Conservation (phyloP, 2,797 vertebrate genomes). For the Scyliorhinus canicula region DNA sequence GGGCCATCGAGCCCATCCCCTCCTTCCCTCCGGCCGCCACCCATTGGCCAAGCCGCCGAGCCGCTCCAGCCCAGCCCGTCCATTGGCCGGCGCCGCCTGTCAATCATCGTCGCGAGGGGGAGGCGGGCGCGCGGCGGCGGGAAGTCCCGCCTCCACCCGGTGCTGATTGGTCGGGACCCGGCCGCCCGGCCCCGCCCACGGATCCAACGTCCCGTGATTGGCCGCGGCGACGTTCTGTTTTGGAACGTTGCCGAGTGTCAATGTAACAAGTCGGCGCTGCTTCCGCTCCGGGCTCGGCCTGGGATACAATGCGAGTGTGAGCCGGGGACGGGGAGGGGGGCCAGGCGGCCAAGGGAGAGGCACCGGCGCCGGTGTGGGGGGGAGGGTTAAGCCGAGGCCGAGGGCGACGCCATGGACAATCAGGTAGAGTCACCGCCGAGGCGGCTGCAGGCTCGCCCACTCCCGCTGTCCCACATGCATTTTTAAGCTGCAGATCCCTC, state of each 20-base stretch:
- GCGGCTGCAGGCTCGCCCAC: neutral
- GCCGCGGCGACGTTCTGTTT: neutral
- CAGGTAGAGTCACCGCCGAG: conserved; percentile 53
- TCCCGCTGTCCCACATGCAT: neutral
- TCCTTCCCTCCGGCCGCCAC: too few relatives aligned
- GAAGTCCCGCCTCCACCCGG: neutral
- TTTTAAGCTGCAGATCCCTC: neutral
- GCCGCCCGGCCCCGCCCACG: neutral
- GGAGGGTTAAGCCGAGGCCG: conserved; percentile 42
- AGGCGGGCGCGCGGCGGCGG: neutral
- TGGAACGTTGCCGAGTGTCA: conserved; percentile 16
- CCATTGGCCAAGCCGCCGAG: neutral
- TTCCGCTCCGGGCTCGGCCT: conserved; percentile 35
- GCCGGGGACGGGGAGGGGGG: neutral
- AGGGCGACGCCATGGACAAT: conserved; percentile 61
- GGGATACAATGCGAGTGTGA: conserved; percentile 39
- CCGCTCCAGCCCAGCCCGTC: neutral
- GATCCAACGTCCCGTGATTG: neutral
- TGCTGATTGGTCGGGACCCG: neutral
- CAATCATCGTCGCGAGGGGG: neutral
- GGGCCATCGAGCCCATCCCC: neutral
- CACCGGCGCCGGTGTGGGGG: conserved; percentile 43
- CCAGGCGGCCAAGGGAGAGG: conserved; percentile 39
- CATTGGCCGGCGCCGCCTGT: neutral
- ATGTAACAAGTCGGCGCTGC: neutral